These are phyloP conservation scores for Ambastaia sidthimunki DNA, from an alignment of 2,797 vertebrate genomes.

Conservation along the genomic window DNA sequence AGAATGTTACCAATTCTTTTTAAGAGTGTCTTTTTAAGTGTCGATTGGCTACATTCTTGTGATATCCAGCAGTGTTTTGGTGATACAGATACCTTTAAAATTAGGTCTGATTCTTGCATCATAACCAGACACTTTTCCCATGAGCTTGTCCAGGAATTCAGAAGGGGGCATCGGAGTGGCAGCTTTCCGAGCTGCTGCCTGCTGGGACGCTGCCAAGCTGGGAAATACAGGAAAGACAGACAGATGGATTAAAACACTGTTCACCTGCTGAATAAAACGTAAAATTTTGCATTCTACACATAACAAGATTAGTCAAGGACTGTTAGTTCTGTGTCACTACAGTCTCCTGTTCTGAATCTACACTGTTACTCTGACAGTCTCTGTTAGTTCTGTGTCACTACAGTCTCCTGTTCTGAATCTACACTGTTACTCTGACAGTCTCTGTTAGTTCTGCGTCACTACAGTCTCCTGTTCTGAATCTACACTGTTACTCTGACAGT, in stretches of 20 bases:
- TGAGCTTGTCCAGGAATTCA: constrained; percentile 97
- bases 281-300: constrained; percentile 53
- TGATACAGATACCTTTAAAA: constrained; percentile 92
- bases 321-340: constrained; percentile 69
- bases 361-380: too few species aligned
- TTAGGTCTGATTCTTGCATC: constrained; percentile 98
- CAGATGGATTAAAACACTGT: constrained; percentile 47
- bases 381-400: constrained; percentile 71
- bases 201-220: constrained; percentile 96
- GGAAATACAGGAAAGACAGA: constrained; percentile 57
- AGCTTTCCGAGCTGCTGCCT: constrained; percentile 91
- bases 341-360: too few species aligned
- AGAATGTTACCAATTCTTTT: constrained; percentile 40
- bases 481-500: too few species aligned
- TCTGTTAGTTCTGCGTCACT: constrained; percentile 49
- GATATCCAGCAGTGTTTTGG: constrained; percentile 57
- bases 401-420: too few species aligned
- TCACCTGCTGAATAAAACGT: constrained; percentile 45
- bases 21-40: constrained; percentile 40
- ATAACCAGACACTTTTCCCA: constrained; percentile 97
- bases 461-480: too few species aligned
- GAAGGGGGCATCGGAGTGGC: constrained; percentile 95
- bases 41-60: constrained; percentile 75
- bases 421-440: too few species aligned
- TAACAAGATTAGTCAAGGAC: constrained; percentile 73